phyloP scores from a whole-genome alignment of 92 coral and sea anemone species.

The Porites rus region DNA sequence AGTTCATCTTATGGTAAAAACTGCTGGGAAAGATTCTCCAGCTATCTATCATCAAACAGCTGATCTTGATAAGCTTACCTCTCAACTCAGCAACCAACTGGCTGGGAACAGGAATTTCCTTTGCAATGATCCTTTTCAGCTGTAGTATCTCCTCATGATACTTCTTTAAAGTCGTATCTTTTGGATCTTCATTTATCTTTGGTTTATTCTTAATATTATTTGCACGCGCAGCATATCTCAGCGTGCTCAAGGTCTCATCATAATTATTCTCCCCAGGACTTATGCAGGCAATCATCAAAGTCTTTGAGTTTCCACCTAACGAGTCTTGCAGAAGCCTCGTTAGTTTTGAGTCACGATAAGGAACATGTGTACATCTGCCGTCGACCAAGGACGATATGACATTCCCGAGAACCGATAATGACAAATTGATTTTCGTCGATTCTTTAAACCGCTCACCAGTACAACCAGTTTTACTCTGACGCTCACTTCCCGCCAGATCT shows the following conservation, averaged over 20 bases:
- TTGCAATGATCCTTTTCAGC: conserved; percentile 79
- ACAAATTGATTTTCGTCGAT: conserved; percentile 86
- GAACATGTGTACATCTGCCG: conserved; percentile 78
- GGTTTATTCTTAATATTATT: conserved; percentile 83
- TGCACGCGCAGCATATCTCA: conserved; percentile 84
- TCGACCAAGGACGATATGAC: conserved; percentile 89
- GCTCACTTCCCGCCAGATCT: conserved; percentile 91
- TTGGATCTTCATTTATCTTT: conserved; percentile 83
- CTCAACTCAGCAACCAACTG: conserved; percentile 63
- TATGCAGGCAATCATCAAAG: conserved; percentile 87
- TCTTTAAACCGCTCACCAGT: conserved; percentile 90
- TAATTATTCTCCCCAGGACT: conserved; percentile 87
- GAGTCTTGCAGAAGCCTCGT: conserved; percentile 88
- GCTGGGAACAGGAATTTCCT: conserved; percentile 78
- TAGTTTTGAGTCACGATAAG: conserved; percentile 93
- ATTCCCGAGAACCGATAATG: conserved; percentile 88
- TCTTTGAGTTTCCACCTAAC: conserved; percentile 85
- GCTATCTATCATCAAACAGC: too few relatives aligned
- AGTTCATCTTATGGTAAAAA: neutral
- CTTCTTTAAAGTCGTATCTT: conserved; percentile 78
- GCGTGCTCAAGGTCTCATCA: conserved; percentile 82
- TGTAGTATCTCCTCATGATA: conserved; percentile 85
- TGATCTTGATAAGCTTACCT: conserved; percentile 40
- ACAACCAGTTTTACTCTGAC: conserved; percentile 90
- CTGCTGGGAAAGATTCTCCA: neutral